Evolutionary conservation across 1,140 invertebrate genomes (phyloP).

Genomic region (Lucilia cuprina): DNA sequence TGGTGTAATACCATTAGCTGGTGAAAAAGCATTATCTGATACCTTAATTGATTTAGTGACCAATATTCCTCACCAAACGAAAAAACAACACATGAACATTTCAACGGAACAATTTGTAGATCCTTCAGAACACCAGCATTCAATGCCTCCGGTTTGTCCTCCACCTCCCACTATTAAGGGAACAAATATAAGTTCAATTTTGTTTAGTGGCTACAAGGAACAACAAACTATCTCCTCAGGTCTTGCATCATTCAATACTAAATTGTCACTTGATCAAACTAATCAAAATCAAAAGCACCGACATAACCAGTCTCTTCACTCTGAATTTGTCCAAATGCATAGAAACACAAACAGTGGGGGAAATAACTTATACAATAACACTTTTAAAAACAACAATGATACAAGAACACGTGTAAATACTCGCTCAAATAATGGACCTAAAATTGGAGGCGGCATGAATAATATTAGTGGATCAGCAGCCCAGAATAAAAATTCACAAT

Average conservation of each 20-base stretch:
- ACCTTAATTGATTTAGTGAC: slow-evolving; percentile 22
- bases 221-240: neutral
- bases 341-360: neutral
- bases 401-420: neutral
- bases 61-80: neutral
- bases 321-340: neutral
- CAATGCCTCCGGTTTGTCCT: neutral
- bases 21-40: slow-evolving; percentile 22
- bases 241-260: neutral
- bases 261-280: neutral
- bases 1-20: neutral
- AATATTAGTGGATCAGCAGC: neutral
- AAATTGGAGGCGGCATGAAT: neutral
- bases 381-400: slow-evolving; percentile 1
- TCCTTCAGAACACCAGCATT: neutral
- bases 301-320: neutral
- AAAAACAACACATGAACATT: neutral
- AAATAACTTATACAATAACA: neutral
- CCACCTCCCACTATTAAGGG: neutral
- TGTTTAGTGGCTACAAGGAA: neutral
- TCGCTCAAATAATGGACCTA: neutral
- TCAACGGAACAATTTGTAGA: neutral
- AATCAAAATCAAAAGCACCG: neutral
- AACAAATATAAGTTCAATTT: neutral
- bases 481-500: neutral